Evolutionary conservation across 2,113 vertebrate genomes (phyloP).

Genomic region (Sus scrofa): DNA sequence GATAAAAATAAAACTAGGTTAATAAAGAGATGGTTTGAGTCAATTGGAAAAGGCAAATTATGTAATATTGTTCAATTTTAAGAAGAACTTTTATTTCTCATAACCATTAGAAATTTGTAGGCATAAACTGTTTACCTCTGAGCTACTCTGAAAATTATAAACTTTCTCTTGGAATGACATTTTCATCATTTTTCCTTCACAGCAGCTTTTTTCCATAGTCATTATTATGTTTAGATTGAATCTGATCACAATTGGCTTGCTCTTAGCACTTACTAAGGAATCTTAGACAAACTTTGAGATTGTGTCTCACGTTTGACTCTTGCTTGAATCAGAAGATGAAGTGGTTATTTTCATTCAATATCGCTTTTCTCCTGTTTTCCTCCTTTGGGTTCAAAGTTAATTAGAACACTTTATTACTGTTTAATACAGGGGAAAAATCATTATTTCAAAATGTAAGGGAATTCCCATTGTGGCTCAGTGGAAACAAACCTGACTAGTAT

Average conservation of each 20-base stretch:
- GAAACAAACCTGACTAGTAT: too few relatives aligned
- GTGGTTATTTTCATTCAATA: not conserved
- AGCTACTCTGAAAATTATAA: not conserved
- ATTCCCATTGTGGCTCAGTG: too few relatives aligned
- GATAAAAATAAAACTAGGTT: slow-evolving; percentile 50
- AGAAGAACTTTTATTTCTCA: slow-evolving; percentile 38
- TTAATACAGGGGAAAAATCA: not conserved
- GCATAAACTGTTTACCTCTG: not conserved
- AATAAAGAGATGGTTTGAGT: not conserved
- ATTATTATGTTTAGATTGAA: not conserved
- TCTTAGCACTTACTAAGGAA: not conserved
- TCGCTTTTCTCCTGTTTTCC: not conserved
- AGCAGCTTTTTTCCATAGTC: not conserved
- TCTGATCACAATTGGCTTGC: not conserved
- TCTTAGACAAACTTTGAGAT: not conserved
- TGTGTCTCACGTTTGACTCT: not conserved
- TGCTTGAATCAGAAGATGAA: not conserved
- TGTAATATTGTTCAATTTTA: slow-evolving; percentile 22
- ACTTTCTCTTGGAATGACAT: not conserved
- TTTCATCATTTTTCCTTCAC: not conserved
- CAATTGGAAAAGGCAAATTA: slow-evolving; percentile 1
- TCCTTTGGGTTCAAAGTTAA: not conserved
- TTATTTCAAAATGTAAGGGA: slow-evolving; percentile 21
- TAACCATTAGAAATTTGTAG: not conserved
- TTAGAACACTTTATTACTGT: not conserved